Percentiles rank a stretch among this genome's conserved stretches.
Evolutionary conservation across 2,888 invertebrate species (phyloP).

Genomic region (Tanypteryx hageni): DNA sequence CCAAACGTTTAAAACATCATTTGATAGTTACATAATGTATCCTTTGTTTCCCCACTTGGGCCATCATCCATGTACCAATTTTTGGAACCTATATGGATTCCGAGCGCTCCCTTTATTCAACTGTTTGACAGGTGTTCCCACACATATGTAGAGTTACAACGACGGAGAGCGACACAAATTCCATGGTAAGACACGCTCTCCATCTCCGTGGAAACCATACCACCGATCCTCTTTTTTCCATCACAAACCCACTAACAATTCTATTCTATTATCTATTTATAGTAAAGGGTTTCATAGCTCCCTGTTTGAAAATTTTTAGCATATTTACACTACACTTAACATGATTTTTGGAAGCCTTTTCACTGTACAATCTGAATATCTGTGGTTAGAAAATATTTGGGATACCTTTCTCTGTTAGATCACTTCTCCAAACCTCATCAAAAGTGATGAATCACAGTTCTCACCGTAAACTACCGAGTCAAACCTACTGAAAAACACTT

Average conservation of each 20-base stretch:
- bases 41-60: slow-evolving; percentile 23
- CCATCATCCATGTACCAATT: slow-evolving; percentile 44
- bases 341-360: slow-evolving; percentile 63
- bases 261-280: slow-evolving; percentile 48
- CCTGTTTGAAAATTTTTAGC: slow-evolving; percentile 56
- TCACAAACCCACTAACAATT: slow-evolving; percentile 49
- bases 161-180: not conserved
- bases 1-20: slow-evolving; percentile 64
- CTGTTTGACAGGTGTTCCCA: not conserved
- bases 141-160: not conserved
- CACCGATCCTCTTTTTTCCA: slow-evolving; percentile 31
- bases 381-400: slow-evolving; percentile 63
- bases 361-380: slow-evolving; percentile 59
- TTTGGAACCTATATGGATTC: not conserved
- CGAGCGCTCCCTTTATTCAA: not conserved
- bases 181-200: slow-evolving; percentile 4
- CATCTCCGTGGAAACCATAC: not conserved
- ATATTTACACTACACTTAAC: slow-evolving; percentile 59
- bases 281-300: slow-evolving; percentile 57
- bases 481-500: slow-evolving; percentile 61
- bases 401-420: slow-evolving; percentile 37
- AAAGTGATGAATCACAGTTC: slow-evolving; percentile 62
- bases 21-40: slow-evolving; percentile 57
- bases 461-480: slow-evolving; percentile 49
- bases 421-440: slow-evolving; percentile 52